Percentiles rank a stretch among this genome's conserved stretches.
Evolutionary conservation across 2,113 vertebrate species (phyloP).

Genomic region (Myocastor coypus): DNA sequence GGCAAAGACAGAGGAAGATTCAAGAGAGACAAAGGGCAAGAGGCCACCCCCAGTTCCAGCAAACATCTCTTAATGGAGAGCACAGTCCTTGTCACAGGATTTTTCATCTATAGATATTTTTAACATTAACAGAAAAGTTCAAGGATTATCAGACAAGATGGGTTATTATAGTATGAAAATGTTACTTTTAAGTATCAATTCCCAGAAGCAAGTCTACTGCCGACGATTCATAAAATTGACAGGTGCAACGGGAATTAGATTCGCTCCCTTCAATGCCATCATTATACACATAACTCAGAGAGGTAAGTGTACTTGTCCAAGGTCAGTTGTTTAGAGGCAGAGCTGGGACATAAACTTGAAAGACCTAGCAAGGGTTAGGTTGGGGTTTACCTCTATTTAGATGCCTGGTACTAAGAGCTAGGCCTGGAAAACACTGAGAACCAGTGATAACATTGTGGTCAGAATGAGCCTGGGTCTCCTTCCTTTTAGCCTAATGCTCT

Average conservation of each 20-base stretch:
- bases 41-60: not conserved
- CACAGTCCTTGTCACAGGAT: not conserved
- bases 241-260: not conserved
- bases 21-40: not conserved
- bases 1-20: not conserved
- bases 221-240: conserved; percentile 8
- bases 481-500: not conserved
- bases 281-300: not conserved
- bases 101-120: conserved; percentile 9
- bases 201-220: not conserved
- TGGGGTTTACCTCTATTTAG: not conserved
- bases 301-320: not conserved
- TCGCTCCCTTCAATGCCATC: not conserved
- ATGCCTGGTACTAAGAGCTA: not conserved
- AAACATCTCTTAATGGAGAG: not conserved
- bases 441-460: not conserved
- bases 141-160: not conserved
- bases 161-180: conserved; percentile 6
- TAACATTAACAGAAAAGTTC: conserved; percentile 57
- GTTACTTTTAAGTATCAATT: conserved; percentile 50
- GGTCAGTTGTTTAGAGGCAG: not conserved
- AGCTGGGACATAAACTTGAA: not conserved
- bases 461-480: not conserved
- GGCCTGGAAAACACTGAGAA: not conserved
- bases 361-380: not conserved